Base-by-base conservation (phyloP, 2,113 vertebrate species). In the Corydoras maculifer region DNA sequence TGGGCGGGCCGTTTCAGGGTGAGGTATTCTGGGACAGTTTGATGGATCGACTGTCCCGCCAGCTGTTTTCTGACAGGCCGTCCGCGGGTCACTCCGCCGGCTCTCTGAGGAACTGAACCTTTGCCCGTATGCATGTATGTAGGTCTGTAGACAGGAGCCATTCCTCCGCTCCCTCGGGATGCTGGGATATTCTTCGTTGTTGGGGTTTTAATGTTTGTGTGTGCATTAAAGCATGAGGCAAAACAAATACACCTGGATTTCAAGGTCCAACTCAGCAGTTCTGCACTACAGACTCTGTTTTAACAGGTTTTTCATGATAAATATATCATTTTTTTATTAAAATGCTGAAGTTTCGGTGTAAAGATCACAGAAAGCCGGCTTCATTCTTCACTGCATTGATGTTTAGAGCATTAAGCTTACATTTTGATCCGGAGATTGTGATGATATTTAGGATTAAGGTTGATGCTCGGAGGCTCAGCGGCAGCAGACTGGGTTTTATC, bases 211-310 rank as follows among this genome's bases (percentile, higher is more conserved):
- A 68, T 83, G 77, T 78, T 78, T 81, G 65, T 74, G 63, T 72
- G 53, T 73, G 74, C 62, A 76, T 49, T 64, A 62, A 68, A 69
- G 77, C 71, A 59, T 82, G 72, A 74, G 70, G 49, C 68, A 78
- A 72, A 25, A 48, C 70, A 83, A 76, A 77, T 70, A 78, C 76
- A 83, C 77, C 79, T 79, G 78, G 77, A 73, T 75, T 43, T 78
- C 62, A 71, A 72, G 3, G 62, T 78, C 65, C 77, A 50, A 53
- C 1, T 70, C 35, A 43, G 35, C 35, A 8, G 7, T 43, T 43
- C 35, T 5, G 35, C 4, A 2, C 4, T 5, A 2, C 7, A 43
- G 4, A 43, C 35, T 43, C 18, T 25, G 18, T 25, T 25, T 25
- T 25, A 25, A 25, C 18, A 25, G 18, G 35, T 43, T 43, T 43